A percentile compares a stretch with the other conserved stretches of the same genome.
These are phyloP conservation scores for Agrilus planipennis DNA, from an alignment of 1,140 invertebrate genomes.

Conservation along the genomic window DNA sequence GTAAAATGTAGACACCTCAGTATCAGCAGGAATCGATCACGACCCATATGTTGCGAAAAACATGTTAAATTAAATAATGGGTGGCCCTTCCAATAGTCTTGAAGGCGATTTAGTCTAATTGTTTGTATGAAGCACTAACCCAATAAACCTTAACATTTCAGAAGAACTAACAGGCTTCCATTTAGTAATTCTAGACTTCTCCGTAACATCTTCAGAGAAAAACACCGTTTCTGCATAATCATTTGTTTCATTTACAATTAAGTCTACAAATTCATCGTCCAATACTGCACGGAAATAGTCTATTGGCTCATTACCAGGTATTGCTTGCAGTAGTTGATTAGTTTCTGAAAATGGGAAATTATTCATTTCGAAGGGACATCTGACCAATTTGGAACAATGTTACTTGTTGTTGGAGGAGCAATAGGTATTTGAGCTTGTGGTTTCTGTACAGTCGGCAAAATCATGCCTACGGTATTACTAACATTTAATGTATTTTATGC, in stretches of 20 bases:
- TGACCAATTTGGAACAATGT: too few species aligned
- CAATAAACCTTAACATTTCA: constrained; percentile 18
- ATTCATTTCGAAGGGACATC: too few species aligned
- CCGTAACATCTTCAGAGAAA: neutral
- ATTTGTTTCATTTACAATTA: constrained; percentile 14
- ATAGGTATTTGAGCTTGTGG: too few species aligned
- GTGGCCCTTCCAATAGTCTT: constrained; percentile 21
- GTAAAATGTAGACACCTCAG: constrained; percentile 18
- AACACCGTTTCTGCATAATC: constrained; percentile 16
- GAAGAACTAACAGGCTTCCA: constrained; percentile 15
- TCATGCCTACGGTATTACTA: too few species aligned
- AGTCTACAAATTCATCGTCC: constrained; percentile 11
- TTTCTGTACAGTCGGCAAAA: too few species aligned
- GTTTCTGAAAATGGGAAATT: constrained; percentile 1
- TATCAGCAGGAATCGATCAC: constrained; percentile 20
- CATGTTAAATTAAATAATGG: constrained; percentile 12
- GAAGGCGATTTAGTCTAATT: constrained; percentile 12
- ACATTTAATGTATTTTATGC: too few species aligned
- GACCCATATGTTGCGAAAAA: constrained; percentile 16
- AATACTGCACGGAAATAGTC: constrained; percentile 6
- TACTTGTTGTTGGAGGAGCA: too few species aligned
- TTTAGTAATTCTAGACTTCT: constrained; percentile 11
- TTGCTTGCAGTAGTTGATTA: neutral
- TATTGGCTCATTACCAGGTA: neutral
- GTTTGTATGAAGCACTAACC: constrained; percentile 15